phyloP scores from a whole-genome alignment of 2,888 invertebrate genomes.

The Athalia cordata region DNA sequence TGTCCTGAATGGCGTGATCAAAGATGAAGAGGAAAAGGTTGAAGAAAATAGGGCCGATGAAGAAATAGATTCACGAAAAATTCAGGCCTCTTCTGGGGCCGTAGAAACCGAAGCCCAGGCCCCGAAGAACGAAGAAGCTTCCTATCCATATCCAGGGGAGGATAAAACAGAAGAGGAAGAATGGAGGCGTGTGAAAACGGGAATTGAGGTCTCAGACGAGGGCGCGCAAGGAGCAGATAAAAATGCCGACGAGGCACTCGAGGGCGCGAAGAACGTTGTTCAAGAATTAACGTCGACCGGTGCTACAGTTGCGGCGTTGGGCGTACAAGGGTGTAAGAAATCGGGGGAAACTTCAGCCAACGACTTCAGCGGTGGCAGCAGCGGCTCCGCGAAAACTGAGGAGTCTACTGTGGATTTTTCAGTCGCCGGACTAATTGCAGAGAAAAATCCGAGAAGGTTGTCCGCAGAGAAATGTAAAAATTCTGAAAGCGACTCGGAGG shows the following conservation, averaged over 20 bases:
- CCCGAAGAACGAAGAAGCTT: constrained; percentile 8
- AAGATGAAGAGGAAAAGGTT: constrained; percentile 64
- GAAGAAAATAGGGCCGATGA: constrained; percentile 13
- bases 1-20: constrained; percentile 69
- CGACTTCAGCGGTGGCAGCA: too few species aligned
- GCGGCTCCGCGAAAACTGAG: too few species aligned
- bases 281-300: not conserved
- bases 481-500: not conserved
- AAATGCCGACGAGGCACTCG: constrained; percentile 38
- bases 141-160: not conserved
- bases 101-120: not conserved
- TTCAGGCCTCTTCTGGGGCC: not conserved
- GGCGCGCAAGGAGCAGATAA: constrained; percentile 43
- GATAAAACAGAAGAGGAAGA: constrained; percentile 20
- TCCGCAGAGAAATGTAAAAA: too few species aligned
- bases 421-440: too few species aligned
- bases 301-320: too few species aligned
- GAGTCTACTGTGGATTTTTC: too few species aligned
- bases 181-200: constrained; percentile 8
- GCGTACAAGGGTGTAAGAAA: too few species aligned
- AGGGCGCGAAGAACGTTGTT: constrained; percentile 32
- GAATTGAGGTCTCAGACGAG: constrained; percentile 23
- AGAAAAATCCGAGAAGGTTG: too few species aligned
- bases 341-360: too few species aligned
- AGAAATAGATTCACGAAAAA: not conserved